Evolutionary conservation across 2,888 invertebrate species (phyloP).

Genomic region (Cosmia pyralina): DNA sequence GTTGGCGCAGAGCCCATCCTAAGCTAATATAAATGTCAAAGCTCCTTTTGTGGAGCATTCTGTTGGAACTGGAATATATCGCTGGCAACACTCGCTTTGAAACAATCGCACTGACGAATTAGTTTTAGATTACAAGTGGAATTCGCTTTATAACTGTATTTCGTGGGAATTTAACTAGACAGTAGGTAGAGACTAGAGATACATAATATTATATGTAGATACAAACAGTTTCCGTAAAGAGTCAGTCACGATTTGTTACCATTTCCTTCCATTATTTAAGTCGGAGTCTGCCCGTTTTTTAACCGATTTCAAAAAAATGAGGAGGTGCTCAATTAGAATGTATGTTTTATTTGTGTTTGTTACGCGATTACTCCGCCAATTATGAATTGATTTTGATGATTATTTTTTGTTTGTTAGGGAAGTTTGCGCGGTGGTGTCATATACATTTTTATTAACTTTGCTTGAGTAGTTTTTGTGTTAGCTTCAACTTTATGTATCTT

Average conservation of each 20-base stretch:
- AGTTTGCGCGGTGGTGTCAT: too few species aligned
- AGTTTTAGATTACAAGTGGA: constrained; percentile 33
- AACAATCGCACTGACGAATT: constrained; percentile 53
- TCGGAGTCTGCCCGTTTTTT: too few species aligned
- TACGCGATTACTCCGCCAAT: too few species aligned
- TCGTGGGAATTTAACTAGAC: constrained; percentile 1
- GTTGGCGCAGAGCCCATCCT: constrained; percentile 50
- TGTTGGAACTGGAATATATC: constrained; percentile 59
- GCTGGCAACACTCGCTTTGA: constrained; percentile 55
- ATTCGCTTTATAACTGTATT: constrained; percentile 21
- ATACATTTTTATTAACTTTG: too few species aligned
- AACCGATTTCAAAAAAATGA: neutral
- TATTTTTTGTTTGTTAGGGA: too few species aligned
- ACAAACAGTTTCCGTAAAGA: constrained; percentile 16
- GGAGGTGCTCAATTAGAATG: too few species aligned
- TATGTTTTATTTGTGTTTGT: too few species aligned
- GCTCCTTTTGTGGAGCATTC: constrained; percentile 50
- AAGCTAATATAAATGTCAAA: constrained; percentile 62
- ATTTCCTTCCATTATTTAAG: neutral
- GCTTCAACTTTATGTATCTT: too few species aligned
- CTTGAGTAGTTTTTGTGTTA: too few species aligned
- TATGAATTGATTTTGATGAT: too few species aligned
- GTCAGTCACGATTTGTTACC: constrained; percentile 29
- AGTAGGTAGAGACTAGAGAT: neutral
- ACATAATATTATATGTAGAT: too few species aligned